phyloP scores from a whole-genome alignment of 1,140 invertebrate genomes.

The Drosophila micromelanica region DNA sequence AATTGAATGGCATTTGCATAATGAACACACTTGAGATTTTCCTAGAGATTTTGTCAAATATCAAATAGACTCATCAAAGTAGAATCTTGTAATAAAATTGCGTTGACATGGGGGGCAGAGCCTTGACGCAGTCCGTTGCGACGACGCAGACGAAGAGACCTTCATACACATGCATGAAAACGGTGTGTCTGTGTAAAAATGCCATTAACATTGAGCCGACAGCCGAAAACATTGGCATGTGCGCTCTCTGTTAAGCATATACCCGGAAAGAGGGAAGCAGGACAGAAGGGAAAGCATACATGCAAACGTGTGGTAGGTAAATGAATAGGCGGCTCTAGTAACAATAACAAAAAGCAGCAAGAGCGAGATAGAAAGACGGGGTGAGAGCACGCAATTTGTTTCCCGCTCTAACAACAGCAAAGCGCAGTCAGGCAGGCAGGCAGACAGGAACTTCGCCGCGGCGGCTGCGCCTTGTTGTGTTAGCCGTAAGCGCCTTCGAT shows the following conservation, averaged over 20 bases:
- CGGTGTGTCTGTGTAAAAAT: slow-evolving; percentile 42
- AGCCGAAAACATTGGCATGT: slow-evolving; percentile 55
- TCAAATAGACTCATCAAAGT: slow-evolving; percentile 63
- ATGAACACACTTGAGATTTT: slow-evolving; percentile 23
- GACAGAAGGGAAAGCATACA: slow-evolving; percentile 30
- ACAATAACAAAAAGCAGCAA: slow-evolving; percentile 26
- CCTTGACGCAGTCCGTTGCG: slow-evolving; percentile 50
- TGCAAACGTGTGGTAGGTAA: slow-evolving; percentile 55
- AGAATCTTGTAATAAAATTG: slow-evolving; percentile 77
- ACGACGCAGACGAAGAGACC: slow-evolving; percentile 33
- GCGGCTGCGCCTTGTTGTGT: slow-evolving; percentile 36
- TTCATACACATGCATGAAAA: slow-evolving; percentile 10
- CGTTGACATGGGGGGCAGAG: slow-evolving; percentile 41
- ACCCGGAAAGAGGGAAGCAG: slow-evolving; percentile 35
- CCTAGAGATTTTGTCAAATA: slow-evolving; percentile 14
- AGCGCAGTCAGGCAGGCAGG: slow-evolving; percentile 4
- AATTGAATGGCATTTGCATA: slow-evolving; percentile 66
- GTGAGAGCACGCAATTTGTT: slow-evolving; percentile 22
- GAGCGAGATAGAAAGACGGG: slow-evolving; percentile 1
- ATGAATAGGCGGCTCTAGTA: slow-evolving; percentile 19
- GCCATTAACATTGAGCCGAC: slow-evolving; percentile 67
- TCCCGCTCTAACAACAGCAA: slow-evolving; percentile 20
- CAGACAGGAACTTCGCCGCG: slow-evolving; percentile 26
- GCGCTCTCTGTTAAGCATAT: slow-evolving; percentile 56
- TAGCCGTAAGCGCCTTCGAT: slow-evolving; percentile 26